Conservation (phyloP, 2,113 vertebrate genomes). For the Eurypyga helias region DNA sequence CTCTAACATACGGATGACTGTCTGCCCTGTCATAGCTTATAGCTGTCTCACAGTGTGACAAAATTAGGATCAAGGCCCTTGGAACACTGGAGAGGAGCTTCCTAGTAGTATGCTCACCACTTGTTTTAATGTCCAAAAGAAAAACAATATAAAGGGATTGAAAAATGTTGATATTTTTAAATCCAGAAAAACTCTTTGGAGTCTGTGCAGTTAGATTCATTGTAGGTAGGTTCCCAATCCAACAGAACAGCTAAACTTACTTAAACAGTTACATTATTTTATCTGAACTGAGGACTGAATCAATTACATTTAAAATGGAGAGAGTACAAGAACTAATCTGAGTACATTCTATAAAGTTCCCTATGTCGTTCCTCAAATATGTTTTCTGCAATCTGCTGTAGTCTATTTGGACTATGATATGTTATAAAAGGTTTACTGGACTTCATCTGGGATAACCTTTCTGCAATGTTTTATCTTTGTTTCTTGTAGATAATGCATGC, state of each 20-base stretch:
- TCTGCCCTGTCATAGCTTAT: neutral
- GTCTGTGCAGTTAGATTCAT: neutral
- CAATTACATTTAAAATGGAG: neutral
- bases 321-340: neutral
- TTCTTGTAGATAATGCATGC: neutral
- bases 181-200: neutral
- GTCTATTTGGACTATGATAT: neutral
- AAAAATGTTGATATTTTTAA: neutral
- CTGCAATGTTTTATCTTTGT: constrained; percentile 23
- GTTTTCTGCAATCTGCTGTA: neutral
- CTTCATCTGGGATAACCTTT: neutral
- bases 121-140: neutral
- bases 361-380: neutral
- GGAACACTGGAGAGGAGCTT: neutral
- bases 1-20: neutral
- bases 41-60: neutral
- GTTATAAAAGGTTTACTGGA: neutral
- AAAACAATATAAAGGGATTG: neutral
- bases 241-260: neutral
- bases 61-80: neutral
- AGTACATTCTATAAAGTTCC: neutral
- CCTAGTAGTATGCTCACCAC: neutral
- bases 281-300: neutral
- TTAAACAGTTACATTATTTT: neutral
- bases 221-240: neutral